Evolutionary conservation across 2,113 vertebrate species (phyloP).

Genomic region (Cyphomyrus discorhynchus): DNA sequence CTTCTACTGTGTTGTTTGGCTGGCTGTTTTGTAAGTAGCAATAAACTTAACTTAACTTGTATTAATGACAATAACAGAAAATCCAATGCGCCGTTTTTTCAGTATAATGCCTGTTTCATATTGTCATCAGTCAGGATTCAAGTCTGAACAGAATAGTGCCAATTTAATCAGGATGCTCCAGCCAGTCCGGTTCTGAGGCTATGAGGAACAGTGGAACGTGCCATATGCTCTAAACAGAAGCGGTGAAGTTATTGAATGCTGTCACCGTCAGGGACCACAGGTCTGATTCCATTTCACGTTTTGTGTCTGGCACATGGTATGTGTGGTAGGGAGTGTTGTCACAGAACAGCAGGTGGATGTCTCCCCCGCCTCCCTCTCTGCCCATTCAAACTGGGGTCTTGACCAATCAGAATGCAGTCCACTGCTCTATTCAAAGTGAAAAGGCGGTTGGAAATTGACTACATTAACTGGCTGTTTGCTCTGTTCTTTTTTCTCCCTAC

Average conservation of each 20-base stretch:
- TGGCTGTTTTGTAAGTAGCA: neutral
- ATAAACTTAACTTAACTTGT: neutral
- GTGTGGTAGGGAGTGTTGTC: neutral
- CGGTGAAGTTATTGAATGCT: neutral
- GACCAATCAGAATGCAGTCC: constrained; percentile 55
- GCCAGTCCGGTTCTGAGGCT: neutral
- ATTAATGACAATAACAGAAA: neutral
- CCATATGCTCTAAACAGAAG: neutral
- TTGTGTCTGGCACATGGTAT: constrained; percentile 10
- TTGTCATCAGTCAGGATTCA: neutral
- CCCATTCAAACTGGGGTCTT: constrained; percentile 24
- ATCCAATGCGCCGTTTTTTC: neutral
- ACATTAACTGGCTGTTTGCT: constrained; percentile 13
- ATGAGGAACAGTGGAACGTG: neutral
- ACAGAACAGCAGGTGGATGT: constrained; percentile 28
- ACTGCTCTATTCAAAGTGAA: constrained; percentile 46
- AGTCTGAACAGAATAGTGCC: neutral
- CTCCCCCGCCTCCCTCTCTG: constrained; percentile 23
- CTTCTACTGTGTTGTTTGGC: neutral
- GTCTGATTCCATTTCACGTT: constrained; percentile 10
- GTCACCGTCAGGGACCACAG: neutral
- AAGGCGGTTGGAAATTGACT: constrained; percentile 37
- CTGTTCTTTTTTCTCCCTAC: neutral
- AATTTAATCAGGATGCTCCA: neutral
- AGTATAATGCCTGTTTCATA: neutral